A percentile compares a stretch with the other conserved stretches of the same genome.
phyloP scores from a whole-genome alignment of 1,140 invertebrate genomes.

The Drosophila pachea region DNA sequence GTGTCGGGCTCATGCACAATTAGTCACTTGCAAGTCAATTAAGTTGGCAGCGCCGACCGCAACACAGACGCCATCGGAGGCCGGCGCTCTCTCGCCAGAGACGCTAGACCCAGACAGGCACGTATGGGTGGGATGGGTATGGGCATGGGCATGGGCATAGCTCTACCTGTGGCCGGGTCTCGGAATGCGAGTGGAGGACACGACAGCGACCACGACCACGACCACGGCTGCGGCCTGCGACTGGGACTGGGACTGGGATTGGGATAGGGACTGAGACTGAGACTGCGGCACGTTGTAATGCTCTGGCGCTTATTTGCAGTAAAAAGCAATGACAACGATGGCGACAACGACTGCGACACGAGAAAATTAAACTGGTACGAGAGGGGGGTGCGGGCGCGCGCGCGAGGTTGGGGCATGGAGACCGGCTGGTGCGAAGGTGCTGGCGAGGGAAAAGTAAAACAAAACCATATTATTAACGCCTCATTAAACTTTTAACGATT shows the following conservation, averaged over 20 bases:
- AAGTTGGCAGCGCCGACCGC: slow-evolving; percentile 66
- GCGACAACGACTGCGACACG: slow-evolving; percentile 49
- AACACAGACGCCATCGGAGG: slow-evolving; percentile 52
- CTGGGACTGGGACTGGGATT: slow-evolving; percentile 19
- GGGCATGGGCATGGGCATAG: too few relatives aligned
- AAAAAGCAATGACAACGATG: slow-evolving; percentile 70
- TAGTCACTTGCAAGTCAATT: slow-evolving; percentile 77
- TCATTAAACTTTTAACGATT: slow-evolving; percentile 78
- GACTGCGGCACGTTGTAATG: slow-evolving; percentile 45
- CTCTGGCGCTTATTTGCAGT: slow-evolving; percentile 68
- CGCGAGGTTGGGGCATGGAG: background rate
- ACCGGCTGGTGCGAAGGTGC: background rate
- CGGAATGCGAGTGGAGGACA: slow-evolving; percentile 25
- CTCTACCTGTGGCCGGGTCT: slow-evolving; percentile 60
- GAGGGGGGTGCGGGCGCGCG: background rate
- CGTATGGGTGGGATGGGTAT: slow-evolving; percentile 34
- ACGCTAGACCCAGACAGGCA: slow-evolving; percentile 32
- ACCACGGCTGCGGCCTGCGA: slow-evolving; percentile 1
- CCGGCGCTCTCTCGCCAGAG: slow-evolving; percentile 7
- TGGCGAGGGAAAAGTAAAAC: slow-evolving; percentile 61
- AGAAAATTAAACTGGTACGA: slow-evolving; percentile 60
- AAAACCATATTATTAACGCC: slow-evolving; percentile 77
- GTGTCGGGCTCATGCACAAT: slow-evolving; percentile 75
- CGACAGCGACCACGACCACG: slow-evolving; percentile 14
- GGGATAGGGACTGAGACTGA: slow-evolving; percentile 6